phyloP scores from a whole-genome alignment of 92 coral and sea anemone genomes.

The Pocillopora meandrina region DNA sequence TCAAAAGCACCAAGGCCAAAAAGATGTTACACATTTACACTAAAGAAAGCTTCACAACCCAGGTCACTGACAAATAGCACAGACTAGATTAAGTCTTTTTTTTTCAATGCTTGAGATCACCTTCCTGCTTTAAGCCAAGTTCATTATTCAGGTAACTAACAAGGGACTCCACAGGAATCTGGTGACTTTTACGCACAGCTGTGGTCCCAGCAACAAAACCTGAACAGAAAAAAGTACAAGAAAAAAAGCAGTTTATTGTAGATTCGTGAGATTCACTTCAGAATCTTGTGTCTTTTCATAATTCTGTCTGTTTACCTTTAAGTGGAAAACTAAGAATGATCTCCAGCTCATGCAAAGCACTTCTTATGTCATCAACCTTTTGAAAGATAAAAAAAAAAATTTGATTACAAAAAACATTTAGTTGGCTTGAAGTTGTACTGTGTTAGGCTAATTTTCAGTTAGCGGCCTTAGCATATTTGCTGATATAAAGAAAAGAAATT shows the following conservation, averaged over 20 bases:
- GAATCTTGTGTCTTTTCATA: too few relatives aligned
- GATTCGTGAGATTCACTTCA: too few relatives aligned
- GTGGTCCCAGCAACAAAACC: slow-evolving; percentile 81
- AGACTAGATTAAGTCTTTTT: too few relatives aligned
- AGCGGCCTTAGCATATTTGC: too few relatives aligned
- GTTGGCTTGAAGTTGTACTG: too few relatives aligned
- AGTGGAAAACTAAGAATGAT: slow-evolving; percentile 65
- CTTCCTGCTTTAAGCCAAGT: slow-evolving; percentile 72
- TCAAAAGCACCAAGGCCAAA: too few relatives aligned
- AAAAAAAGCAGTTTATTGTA: too few relatives aligned
- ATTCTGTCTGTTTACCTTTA: slow-evolving; percentile 58
- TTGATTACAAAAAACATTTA: neutral
- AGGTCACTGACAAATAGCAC: too few relatives aligned
- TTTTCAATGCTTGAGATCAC: slow-evolving; percentile 23
- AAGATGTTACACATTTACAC: too few relatives aligned
- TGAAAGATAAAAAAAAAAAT: neutral
- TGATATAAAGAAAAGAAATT: too few relatives aligned
- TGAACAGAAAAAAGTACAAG: neutral
- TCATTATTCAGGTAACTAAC: slow-evolving; percentile 68
- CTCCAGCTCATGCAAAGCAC: slow-evolving; percentile 71
- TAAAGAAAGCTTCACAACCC: too few relatives aligned
- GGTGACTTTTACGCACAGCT: slow-evolving; percentile 74
- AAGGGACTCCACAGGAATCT: slow-evolving; percentile 72
- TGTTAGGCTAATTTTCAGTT: too few relatives aligned
- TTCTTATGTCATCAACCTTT: slow-evolving; percentile 74